phyloP scores from a whole-genome alignment of 2,113 vertebrate genomes.

The Engraulis encrasicolus region DNA sequence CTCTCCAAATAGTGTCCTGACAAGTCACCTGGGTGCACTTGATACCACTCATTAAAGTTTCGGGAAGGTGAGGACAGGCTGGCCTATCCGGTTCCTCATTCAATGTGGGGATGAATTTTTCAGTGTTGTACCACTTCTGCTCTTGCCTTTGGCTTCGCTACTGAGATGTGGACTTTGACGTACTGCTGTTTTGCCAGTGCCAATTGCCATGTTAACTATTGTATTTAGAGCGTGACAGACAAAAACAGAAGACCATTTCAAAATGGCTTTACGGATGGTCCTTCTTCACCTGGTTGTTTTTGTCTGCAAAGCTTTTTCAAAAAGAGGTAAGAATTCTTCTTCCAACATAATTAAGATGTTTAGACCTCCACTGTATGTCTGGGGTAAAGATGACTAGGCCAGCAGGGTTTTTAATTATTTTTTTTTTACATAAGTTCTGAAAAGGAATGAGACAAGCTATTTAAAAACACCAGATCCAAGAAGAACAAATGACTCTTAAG shows the following conservation, averaged over 20 bases:
- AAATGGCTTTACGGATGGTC: constrained; percentile 61
- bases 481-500: too few relatives aligned
- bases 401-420: too few relatives aligned
- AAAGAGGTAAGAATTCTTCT: constrained; percentile 83
- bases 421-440: too few relatives aligned
- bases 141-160: constrained; percentile 66
- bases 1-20: constrained; percentile 71
- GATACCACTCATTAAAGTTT: constrained; percentile 90
- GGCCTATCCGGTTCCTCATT: constrained; percentile 81
- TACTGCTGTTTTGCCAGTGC: constrained; percentile 38
- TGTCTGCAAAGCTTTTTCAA: constrained; percentile 68
- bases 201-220: constrained; percentile 39
- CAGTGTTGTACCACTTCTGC: constrained; percentile 78
- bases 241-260: constrained; percentile 61
- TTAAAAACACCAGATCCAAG: too few relatives aligned
- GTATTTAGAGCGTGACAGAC: constrained; percentile 62
- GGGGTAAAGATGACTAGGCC: too few relatives aligned
- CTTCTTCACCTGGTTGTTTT: constrained; percentile 68
- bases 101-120: constrained; percentile 80
- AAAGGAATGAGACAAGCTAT: too few relatives aligned
- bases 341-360: not conserved
- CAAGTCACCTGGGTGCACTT: constrained; percentile 80
- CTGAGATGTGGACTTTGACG: constrained; percentile 51
- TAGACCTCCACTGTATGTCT: too few relatives aligned
- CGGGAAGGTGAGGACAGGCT: constrained; percentile 74